Conservation (phyloP, 2,113 vertebrate species). For the Hymenochirus boettgeri region DNA sequence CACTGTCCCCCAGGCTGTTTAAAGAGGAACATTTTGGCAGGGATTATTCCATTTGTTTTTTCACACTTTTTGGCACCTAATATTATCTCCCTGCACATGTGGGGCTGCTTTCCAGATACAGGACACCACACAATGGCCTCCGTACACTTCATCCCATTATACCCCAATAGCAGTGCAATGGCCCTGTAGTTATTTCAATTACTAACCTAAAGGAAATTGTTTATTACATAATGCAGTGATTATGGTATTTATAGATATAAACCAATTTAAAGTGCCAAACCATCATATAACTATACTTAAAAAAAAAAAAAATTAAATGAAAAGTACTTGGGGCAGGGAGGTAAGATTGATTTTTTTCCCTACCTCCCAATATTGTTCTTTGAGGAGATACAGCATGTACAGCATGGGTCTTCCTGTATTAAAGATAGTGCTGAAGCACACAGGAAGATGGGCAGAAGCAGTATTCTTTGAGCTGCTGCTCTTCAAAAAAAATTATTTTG, state of each 20-base stretch:
- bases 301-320: too few species aligned
- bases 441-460: too few species aligned
- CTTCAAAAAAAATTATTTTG: too few species aligned
- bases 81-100: constrained; percentile 51
- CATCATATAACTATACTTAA: constrained; percentile 80
- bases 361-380: too few species aligned
- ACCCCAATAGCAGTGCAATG: background rate
- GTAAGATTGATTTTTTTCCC: too few species aligned
- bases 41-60: constrained; percentile 53
- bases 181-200: background rate
- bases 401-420: too few species aligned
- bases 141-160: background rate
- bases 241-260: constrained; percentile 94
- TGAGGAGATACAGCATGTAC: too few species aligned
- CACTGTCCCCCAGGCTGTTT: constrained; percentile 34
- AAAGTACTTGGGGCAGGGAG: too few species aligned
- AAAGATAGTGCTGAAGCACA: too few species aligned
- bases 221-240: constrained; percentile 95
- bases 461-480: too few species aligned
- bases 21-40: constrained; percentile 39
- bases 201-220: constrained; percentile 54
- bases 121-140: constrained; percentile 73
- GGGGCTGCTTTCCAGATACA: constrained; percentile 36
- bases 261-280: constrained; percentile 98
- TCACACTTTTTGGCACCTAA: constrained; percentile 50